These are phyloP conservation scores for Crenichthys baileyi DNA, from an alignment of 2,797 vertebrate species.

Conservation along the genomic window DNA sequence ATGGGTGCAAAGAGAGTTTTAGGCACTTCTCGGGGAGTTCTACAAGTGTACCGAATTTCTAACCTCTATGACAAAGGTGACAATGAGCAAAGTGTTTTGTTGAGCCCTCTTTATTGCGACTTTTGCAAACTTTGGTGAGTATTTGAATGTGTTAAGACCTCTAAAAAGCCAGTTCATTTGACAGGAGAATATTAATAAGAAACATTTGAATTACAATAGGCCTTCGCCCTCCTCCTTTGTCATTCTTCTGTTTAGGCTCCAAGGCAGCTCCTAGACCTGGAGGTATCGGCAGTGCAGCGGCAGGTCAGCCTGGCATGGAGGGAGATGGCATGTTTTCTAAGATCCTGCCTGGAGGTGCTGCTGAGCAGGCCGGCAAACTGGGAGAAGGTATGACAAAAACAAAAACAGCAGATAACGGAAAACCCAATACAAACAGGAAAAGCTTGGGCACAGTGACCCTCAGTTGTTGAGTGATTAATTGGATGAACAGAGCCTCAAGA, in stretches of 20 bases:
- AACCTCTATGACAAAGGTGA: no score
- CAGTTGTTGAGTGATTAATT: not conserved
- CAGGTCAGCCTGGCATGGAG: constrained; percentile 86
- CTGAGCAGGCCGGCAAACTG: constrained; percentile 97
- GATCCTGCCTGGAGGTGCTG: constrained; percentile 93
- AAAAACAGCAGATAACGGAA: not conserved
- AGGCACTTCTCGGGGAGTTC: no score
- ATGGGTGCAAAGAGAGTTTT: no score
- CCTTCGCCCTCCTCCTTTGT: not conserved
- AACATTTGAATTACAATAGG: no score
- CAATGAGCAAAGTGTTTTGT: no score
- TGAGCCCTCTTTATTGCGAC: no score
- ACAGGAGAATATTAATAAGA: no score
- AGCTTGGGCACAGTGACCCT: no score
- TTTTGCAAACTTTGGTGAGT: no score
- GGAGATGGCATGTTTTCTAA: constrained; percentile 94
- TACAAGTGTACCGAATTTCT: no score
- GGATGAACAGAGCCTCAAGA: not conserved
- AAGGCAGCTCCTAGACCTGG: constrained; percentile 85
- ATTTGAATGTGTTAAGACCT: no score
- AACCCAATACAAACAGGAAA: not conserved
- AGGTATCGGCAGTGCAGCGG: constrained; percentile 82
- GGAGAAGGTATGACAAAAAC: constrained; percentile 87
- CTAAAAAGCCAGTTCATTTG: no score
- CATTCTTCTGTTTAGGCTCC: constrained; percentile 74